Conservation (phyloP, 1,140 invertebrate species). For the Aphelinus atriplicis region DNA sequence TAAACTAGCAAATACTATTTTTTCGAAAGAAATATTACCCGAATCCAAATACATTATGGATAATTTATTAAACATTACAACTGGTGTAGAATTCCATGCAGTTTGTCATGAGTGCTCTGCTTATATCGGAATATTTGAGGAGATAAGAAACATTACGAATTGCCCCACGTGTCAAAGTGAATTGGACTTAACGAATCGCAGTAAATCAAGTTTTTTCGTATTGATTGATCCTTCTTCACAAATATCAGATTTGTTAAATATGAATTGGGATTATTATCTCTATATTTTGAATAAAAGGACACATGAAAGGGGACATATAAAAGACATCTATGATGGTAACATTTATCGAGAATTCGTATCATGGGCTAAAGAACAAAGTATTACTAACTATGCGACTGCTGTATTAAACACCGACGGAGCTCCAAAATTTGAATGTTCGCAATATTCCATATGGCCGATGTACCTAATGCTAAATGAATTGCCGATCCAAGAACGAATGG, state of each 20-base stretch:
- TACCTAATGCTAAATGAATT: neutral
- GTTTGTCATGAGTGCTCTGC: conserved; percentile 17
- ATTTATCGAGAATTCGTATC: conserved; percentile 11
- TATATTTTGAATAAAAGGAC: conserved; percentile 1
- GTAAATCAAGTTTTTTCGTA: conserved; percentile 19
- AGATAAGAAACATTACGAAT: neutral
- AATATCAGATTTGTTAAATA: neutral
- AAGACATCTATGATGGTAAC: conserved; percentile 27
- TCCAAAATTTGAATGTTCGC: neutral
- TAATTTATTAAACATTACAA: conserved; percentile 3
- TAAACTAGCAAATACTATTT: conserved; percentile 24
- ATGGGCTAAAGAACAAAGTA: too few relatives aligned
- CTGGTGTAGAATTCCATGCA: conserved; percentile 2
- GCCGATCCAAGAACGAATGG: neutral
- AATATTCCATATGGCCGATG: neutral
- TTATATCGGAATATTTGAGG: neutral
- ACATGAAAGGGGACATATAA: conserved; percentile 1
- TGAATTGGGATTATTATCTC: conserved; percentile 4
- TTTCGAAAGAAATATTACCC: conserved; percentile 2
- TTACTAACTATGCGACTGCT: neutral
- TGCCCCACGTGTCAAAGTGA: neutral
- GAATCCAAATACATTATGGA: conserved; percentile 9
- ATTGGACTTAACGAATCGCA: neutral
- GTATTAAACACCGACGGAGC: neutral
- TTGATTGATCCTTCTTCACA: conserved; percentile 2